phyloP scores from a whole-genome alignment of 2,797 vertebrate species.

The Labroides dimidiatus region DNA sequence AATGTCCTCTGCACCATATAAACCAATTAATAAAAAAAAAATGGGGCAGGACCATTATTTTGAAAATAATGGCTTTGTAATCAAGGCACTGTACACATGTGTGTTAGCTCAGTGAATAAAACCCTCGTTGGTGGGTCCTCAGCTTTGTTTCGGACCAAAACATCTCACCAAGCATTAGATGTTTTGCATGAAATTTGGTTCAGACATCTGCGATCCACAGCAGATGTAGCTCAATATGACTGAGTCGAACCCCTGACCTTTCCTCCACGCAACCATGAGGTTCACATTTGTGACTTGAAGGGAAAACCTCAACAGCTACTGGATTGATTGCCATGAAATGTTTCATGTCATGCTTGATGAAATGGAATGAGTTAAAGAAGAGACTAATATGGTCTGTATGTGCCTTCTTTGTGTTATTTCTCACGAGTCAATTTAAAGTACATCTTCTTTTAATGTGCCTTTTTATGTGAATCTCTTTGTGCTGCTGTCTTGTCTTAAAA shows the following conservation, averaged over 20 bases:
- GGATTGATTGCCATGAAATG: background rate
- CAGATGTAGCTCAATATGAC: background rate
- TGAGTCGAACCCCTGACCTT: background rate
- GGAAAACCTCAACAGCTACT: background rate
- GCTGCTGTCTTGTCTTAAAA: no score
- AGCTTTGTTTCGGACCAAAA: background rate
- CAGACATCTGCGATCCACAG: background rate
- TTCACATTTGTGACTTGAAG: background rate
- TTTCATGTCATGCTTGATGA: background rate
- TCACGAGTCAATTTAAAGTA: background rate
- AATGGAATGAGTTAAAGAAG: background rate
- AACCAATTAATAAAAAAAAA: no score
- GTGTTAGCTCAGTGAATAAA: background rate
- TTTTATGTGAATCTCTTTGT: no score
- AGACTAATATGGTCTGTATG: background rate
- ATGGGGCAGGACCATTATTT: background rate
- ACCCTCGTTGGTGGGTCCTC: background rate
- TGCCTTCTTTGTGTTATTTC: background rate
- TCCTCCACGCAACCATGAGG: background rate
- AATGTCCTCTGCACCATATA: background rate
- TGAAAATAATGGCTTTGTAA: no score
- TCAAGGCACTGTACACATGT: background rate
- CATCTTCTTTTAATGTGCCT: background rate
- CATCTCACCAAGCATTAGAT: background rate
- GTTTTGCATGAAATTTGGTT: constrained; percentile 1